phyloP scores from a whole-genome alignment of 2,888 invertebrate genomes.

The Sclerodermus sp. region DNA sequence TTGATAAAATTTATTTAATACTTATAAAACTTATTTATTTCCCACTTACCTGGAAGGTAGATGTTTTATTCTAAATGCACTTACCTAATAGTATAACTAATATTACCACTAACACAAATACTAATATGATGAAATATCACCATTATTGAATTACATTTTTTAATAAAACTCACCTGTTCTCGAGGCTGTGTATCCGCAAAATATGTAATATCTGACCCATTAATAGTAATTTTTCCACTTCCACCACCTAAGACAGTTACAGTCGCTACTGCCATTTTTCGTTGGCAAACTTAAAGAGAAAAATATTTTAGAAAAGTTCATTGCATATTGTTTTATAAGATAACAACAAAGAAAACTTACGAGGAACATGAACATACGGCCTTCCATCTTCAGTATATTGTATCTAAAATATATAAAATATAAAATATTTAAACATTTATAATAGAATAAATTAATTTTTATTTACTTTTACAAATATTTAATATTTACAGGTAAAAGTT shows the following conservation, averaged over 20 bases:
- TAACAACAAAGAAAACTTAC: constrained; percentile 24
- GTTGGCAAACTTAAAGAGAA: constrained; percentile 63
- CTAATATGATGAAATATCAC: not conserved
- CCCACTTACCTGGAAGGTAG: not conserved
- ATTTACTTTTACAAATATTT: not conserved
- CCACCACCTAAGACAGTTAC: constrained; percentile 84
- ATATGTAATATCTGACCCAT: constrained; percentile 77
- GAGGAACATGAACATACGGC: constrained; percentile 61
- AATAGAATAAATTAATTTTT: not conserved
- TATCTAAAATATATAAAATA: constrained; percentile 57
- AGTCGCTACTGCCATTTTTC: constrained; percentile 73
- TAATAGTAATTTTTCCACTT: constrained; percentile 79
- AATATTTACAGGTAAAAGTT: constrained; percentile 63
- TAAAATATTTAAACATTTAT: constrained; percentile 5
- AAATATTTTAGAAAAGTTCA: constrained; percentile 5
- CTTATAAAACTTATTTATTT: no score
- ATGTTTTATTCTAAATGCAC: not conserved
- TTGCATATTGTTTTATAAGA: not conserved
- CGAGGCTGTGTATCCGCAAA: constrained; percentile 72
- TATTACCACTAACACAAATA: not conserved
- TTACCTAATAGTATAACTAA: not conserved
- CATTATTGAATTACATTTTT: not conserved
- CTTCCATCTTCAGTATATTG: constrained; percentile 71
- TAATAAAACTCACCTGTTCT: constrained; percentile 69
- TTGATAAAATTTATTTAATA: no score